These are phyloP conservation scores for Oenanthe melanoleuca DNA, from an alignment of 2,113 vertebrate genomes.

Conservation along the genomic window DNA sequence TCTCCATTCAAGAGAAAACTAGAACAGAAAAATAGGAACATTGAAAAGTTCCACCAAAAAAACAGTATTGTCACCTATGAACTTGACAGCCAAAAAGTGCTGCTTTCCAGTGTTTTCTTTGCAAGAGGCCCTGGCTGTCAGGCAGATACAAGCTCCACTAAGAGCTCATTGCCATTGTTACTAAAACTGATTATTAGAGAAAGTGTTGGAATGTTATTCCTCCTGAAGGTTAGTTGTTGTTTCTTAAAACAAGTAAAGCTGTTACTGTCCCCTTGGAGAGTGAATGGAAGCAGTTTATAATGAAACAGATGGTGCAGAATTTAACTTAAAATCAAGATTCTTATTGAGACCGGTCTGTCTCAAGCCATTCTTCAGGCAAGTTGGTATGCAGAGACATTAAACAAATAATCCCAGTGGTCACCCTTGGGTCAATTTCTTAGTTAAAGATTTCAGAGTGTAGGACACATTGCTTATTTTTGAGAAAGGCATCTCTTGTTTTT, in stretches of 20 bases:
- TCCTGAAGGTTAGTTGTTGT: not conserved
- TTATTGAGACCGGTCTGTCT: not conserved
- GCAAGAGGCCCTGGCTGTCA: not conserved
- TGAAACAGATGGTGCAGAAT: not conserved
- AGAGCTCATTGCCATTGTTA: not conserved
- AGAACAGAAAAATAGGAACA: not conserved
- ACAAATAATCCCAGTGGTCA: not conserved
- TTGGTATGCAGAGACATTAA: not conserved
- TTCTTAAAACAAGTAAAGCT: conserved; percentile 4
- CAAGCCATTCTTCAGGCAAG: not conserved
- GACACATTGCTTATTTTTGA: not conserved
- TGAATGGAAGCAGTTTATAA: not conserved
- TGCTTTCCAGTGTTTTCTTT: not conserved
- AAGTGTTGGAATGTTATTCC: not conserved
- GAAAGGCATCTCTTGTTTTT: not conserved
- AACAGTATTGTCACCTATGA: not conserved
- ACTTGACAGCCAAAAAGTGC: not conserved
- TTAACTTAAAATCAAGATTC: conserved; percentile 23
- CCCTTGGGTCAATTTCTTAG: not conserved
- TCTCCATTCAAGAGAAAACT: not conserved
- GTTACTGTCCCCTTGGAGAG: not conserved
- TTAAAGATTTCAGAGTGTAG: not conserved
- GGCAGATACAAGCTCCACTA: not conserved
- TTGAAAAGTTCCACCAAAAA: not conserved
- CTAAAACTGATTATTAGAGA: not conserved